Evolutionary conservation across 2,797 vertebrate species (phyloP).

Genomic region (Valencia hispanica): DNA sequence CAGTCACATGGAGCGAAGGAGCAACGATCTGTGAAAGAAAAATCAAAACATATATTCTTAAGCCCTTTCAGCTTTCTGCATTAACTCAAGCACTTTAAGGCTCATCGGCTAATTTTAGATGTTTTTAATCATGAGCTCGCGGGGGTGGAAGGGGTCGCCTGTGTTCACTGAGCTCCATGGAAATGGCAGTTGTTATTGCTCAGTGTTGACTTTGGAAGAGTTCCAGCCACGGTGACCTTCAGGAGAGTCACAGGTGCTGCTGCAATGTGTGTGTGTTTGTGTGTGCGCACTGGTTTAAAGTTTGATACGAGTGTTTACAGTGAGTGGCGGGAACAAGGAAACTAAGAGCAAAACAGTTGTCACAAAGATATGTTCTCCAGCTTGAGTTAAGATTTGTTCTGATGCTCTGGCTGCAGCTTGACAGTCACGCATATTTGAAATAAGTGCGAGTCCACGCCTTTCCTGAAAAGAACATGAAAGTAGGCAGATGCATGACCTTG

Average conservation of each 20-base stretch:
- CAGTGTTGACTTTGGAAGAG: constrained; percentile 59
- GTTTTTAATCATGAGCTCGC: constrained; percentile 6
- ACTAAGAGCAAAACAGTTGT: constrained; percentile 21
- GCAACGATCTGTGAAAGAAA: constrained; percentile 15
- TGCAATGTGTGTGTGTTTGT: constrained; percentile 3
- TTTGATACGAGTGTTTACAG: constrained; percentile 29
- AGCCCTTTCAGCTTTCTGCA: not conserved
- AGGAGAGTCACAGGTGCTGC: constrained; percentile 61
- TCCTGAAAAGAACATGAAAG: not conserved
- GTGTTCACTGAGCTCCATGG: not conserved
- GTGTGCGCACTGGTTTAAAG: not conserved
- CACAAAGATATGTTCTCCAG: constrained; percentile 3
- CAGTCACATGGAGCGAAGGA: constrained; percentile 53
- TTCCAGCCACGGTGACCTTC: constrained; percentile 59
- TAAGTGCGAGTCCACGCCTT: not conserved
- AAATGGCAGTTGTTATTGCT: constrained; percentile 40
- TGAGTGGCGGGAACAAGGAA: constrained; percentile 53
- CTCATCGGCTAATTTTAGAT: not conserved
- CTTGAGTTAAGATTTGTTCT: not conserved
- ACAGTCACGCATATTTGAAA: not conserved
- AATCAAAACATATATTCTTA: not conserved
- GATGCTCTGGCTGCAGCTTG: not conserved
- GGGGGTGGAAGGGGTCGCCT: not conserved
- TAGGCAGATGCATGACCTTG: not conserved
- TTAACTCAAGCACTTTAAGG: not conserved